Conservation (phyloP, 2,797 vertebrate species). For the Clarias pachynema region DNA sequence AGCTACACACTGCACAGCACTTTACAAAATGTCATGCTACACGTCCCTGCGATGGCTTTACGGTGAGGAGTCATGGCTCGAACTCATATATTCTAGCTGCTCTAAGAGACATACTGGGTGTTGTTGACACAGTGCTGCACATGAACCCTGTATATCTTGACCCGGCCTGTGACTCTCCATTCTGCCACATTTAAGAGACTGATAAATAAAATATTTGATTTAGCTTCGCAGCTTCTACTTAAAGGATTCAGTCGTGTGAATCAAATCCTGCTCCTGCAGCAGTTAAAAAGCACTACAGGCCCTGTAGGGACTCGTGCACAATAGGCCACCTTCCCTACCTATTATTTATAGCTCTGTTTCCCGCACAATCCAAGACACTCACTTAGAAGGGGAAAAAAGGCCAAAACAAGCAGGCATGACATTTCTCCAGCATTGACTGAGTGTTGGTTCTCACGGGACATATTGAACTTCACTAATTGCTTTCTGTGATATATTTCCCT, state of each 20-base stretch:
- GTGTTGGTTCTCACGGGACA: slow-evolving; percentile 46
- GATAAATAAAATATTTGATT: slow-evolving; percentile 62
- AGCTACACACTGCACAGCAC: neutral
- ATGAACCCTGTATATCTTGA: slow-evolving; percentile 52
- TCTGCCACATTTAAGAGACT: slow-evolving; percentile 45
- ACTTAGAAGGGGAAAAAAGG: slow-evolving; percentile 4
- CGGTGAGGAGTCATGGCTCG: slow-evolving; percentile 20
- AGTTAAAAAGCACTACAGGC: slow-evolving; percentile 49
- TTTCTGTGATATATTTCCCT: slow-evolving; percentile 44
- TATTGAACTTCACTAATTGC: slow-evolving; percentile 47
- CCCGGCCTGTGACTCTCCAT: slow-evolving; percentile 43
- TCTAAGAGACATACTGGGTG: slow-evolving; percentile 30
- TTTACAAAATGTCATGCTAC: slow-evolving; percentile 28
- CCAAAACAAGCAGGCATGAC: slow-evolving; percentile 34
- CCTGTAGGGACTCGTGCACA: slow-evolving; percentile 42
- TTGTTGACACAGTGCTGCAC: slow-evolving; percentile 43
- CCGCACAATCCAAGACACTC: slow-evolving; percentile 40
- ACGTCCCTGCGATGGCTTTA: slow-evolving; percentile 34
- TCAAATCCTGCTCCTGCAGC: slow-evolving; percentile 48
- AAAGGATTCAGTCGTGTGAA: slow-evolving; percentile 49
- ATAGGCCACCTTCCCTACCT: slow-evolving; percentile 51
- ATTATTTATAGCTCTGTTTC: slow-evolving; percentile 60
- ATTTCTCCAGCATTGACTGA: slow-evolving; percentile 43
- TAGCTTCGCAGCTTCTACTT: slow-evolving; percentile 51
- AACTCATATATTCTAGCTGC: slow-evolving; percentile 43